Conservation (phyloP, 2,888 invertebrate species). For the Loripinus fragilis region DNA sequence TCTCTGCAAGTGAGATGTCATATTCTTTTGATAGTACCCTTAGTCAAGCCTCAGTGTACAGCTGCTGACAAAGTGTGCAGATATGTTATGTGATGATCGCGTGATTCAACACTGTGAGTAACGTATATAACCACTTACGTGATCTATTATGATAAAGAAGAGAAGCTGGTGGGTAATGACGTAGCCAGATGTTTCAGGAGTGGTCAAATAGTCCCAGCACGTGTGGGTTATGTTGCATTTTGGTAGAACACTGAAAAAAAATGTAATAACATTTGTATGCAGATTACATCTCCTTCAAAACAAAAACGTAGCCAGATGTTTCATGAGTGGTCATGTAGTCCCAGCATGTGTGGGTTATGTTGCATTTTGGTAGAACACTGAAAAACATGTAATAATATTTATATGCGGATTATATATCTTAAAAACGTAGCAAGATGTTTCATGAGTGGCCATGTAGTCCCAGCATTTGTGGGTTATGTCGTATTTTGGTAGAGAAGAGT, state of each 20-base stretch:
- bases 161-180: conserved; percentile 74
- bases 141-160: conserved; percentile 71
- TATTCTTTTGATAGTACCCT: too few species aligned
- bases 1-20: too few species aligned
- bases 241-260: conserved; percentile 30
- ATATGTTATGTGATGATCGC: too few species aligned
- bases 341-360: conserved; percentile 64
- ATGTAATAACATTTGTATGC: too few species aligned
- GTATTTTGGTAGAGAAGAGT: conserved; percentile 67
- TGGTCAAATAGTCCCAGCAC: conserved; percentile 72
- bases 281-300: too few species aligned
- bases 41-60: too few species aligned
- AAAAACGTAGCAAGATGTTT: conserved; percentile 64
- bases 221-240: conserved; percentile 65
- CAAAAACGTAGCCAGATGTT: conserved; percentile 64
- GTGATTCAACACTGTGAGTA: too few species aligned
- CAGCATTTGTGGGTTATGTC: conserved; percentile 66
- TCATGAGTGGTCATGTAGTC: conserved; percentile 66
- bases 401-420: too few species aligned
- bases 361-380: conserved; percentile 60
- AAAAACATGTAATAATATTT: too few species aligned
- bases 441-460: conserved; percentile 65
- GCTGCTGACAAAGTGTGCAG: too few species aligned
- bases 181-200: conserved; percentile 58
- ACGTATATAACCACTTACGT: too few species aligned